These are phyloP conservation scores for Pagrus major DNA, from an alignment of 2,113 vertebrate species.

Conservation along the genomic window DNA sequence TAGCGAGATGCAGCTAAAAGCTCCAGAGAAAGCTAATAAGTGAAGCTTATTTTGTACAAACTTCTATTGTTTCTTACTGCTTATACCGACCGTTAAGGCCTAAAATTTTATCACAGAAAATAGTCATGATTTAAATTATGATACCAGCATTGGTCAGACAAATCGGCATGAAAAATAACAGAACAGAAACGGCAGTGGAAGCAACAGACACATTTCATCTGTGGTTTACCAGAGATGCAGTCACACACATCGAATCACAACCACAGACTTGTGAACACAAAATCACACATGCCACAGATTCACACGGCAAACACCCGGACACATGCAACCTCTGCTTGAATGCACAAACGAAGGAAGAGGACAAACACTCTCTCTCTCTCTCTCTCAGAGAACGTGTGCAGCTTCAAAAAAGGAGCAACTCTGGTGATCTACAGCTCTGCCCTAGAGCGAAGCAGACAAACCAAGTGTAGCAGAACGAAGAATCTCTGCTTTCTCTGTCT, in stretches of 20 bases:
- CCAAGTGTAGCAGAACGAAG: constrained; percentile 66
- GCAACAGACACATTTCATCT: constrained; percentile 25
- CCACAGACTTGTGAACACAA: constrained; percentile 36
- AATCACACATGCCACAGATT: constrained; percentile 41
- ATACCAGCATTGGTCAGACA: background rate
- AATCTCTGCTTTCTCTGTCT: constrained; percentile 51
- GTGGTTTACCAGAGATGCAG: background rate
- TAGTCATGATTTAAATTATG: background rate
- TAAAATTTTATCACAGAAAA: background rate
- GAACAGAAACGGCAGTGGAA: background rate
- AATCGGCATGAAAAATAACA: background rate
- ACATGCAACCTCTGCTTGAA: constrained; percentile 28
- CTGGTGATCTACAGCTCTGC: constrained; percentile 56
- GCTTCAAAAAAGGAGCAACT: constrained; percentile 41
- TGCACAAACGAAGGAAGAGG: constrained; percentile 44
- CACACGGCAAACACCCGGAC: constrained; percentile 19
- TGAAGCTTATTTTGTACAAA: too few species aligned
- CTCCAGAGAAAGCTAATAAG: background rate
- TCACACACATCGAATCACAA: constrained; percentile 42
- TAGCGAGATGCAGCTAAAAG: background rate
- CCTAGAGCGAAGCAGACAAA: constrained; percentile 50
- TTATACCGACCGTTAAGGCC: background rate
- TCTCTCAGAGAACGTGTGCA: background rate
- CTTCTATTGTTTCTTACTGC: background rate
- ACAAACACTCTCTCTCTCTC: background rate